Evolutionary conservation across 2,888 invertebrate species (phyloP), one percentile per base, ranked within the genome.

Genomic region (Flabesymbios commensalis): DNA sequence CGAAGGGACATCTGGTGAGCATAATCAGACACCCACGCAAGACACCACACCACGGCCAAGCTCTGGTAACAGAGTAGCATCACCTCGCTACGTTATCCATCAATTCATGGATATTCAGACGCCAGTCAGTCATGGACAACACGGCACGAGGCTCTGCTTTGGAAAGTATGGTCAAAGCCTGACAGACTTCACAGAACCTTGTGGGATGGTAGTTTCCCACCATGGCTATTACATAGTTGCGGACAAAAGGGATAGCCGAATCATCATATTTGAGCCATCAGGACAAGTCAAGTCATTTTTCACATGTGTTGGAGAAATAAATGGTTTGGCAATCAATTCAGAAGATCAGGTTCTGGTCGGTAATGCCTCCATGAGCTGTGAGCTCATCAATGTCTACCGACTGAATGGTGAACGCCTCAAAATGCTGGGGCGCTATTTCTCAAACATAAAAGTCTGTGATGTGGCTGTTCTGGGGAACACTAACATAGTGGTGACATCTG

Each of bases 171-270:
- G 77, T 7, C 59, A 70, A 4, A 67, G 63, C 14, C 59, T 74
- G 1, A 65, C 67, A 17, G 73, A 74, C 55, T 74, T 78, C 48
- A 64, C 70, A 32, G 75, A 74, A 57, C 78, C 77, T 2, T 69
- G 71, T 36, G 76, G 76, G 3, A 53, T 79, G 10, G 72, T 76
- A 7, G 68, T 74, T 7, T 72, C 72, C 10, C 60, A 63, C 32
- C 67, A 68, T 36, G 75, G 73, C n/a, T 74, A 78, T 29, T 74
- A 73, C 58, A 61, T 77, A 1, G 61, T 78, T 1, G 72, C 77
- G 2, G 78, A 79, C 52, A 62, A 60, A 33, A 69, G 69, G 17
- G 76, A 75, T 14, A 76, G 70, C 52, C 64, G 76, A 58, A 71
- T 79, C 42, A 66, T 78, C 42, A 70, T 76, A 33, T 77, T 71